Percentiles rank a stretch among this genome's conserved stretches.
phyloP scores from a whole-genome alignment of 2,113 vertebrate genomes.

The Diadophis punctatus region DNA sequence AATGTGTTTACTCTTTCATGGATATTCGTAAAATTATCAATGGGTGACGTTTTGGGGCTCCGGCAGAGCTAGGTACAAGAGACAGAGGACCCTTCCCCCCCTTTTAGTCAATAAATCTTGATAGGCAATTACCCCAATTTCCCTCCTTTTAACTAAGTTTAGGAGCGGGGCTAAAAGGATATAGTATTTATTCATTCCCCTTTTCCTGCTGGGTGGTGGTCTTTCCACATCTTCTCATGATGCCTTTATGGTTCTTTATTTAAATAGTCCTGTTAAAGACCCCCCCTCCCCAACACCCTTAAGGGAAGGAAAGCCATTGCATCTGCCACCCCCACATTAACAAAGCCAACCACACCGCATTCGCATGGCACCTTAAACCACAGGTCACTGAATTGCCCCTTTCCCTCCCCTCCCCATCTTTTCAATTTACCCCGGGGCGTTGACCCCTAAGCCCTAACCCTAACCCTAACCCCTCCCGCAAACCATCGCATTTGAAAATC shows the following conservation, averaged over 20 bases:
- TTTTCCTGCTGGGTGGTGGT: neutral
- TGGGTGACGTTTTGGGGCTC: neutral
- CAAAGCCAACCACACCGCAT: neutral
- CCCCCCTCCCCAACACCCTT: neutral
- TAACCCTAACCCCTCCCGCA: too few relatives aligned
- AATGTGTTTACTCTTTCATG: neutral
- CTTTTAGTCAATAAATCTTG: neutral
- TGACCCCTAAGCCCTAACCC: too few relatives aligned
- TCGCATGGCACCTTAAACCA: neutral
- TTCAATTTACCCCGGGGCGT: too few relatives aligned
- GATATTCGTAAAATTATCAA: neutral
- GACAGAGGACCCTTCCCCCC: neutral
- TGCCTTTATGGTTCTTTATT: neutral
- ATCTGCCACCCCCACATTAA: neutral
- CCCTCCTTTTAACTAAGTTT: neutral
- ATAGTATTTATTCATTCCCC: neutral
- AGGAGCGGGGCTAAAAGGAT: neutral
- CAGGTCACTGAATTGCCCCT: neutral
- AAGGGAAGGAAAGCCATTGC: neutral
- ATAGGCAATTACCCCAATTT: neutral
- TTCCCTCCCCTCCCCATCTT: neutral
- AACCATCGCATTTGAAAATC: neutral
- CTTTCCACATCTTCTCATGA: neutral
- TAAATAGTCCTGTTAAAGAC: neutral
- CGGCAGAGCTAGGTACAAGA: neutral